Percentiles rank a stretch among this genome's conserved stretches.
Evolutionary conservation across 2,113 vertebrate genomes (phyloP).

Genomic region (Pardalotus punctatus): DNA sequence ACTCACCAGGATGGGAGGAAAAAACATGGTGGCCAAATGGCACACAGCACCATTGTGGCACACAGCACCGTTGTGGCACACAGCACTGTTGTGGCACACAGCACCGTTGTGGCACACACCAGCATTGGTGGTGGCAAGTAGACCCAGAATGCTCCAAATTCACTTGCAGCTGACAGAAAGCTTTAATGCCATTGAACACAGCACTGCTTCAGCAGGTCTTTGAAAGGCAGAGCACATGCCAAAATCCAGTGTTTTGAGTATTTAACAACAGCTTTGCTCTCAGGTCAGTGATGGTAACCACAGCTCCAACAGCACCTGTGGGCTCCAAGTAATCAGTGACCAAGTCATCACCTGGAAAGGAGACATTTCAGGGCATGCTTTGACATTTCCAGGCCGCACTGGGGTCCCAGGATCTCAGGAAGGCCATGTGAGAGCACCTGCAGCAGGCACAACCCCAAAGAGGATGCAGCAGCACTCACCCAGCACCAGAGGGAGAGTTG

Average conservation of each 20-base stretch:
- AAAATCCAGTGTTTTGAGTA: background rate
- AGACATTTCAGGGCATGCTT: background rate
- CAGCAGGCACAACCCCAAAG: background rate
- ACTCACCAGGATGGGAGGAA: background rate
- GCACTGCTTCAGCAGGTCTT: background rate
- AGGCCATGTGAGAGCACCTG: background rate
- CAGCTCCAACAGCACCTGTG: background rate
- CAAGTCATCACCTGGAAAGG: background rate
- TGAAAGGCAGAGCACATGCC: background rate
- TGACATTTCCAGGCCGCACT: background rate
- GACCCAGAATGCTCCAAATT: background rate
- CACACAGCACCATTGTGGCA: rapidly evolving
- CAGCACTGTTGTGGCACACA: background rate
- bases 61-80: background rate
- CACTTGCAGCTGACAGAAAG: background rate
- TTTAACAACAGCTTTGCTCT: background rate
- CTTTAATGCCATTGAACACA: rapidly evolving
- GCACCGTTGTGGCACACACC: rapidly evolving
- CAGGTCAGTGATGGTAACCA: background rate
- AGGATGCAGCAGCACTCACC: background rate
- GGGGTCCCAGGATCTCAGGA: background rate
- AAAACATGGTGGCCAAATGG: rapidly evolving
- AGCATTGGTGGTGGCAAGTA: background rate
- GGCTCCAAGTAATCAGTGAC: too few species aligned
- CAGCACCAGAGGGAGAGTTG: background rate